Evolutionary conservation across 2,888 invertebrate genomes (phyloP).

Genomic region (Callimorpha dominula): DNA sequence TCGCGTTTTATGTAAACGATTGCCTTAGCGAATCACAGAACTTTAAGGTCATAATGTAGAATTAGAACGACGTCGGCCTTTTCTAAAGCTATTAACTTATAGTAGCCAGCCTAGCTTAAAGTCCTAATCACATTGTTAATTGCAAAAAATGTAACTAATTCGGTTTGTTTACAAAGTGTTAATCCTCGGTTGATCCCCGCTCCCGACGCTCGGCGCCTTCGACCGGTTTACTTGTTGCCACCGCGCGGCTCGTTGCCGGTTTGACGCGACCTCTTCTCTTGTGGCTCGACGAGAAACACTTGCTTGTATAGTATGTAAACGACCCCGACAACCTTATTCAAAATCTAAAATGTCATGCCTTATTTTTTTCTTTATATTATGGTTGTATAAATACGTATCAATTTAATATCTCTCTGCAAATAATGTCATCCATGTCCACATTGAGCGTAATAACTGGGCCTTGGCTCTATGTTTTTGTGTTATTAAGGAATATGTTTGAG

Average conservation of each 20-base stretch:
- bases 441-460: constrained; percentile 53
- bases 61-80: background rate
- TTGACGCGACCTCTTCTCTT: constrained; percentile 84
- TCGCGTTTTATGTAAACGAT: constrained; percentile 24
- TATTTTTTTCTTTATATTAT: constrained; percentile 31
- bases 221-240: constrained; percentile 83
- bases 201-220: constrained; percentile 78
- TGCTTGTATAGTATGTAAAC: constrained; percentile 80
- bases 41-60: constrained; percentile 4
- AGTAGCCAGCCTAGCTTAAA: constrained; percentile 45
- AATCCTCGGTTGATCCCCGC: constrained; percentile 73
- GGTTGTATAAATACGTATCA: constrained; percentile 13
- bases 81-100: constrained; percentile 19
- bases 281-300: constrained; percentile 76
- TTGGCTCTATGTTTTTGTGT: constrained; percentile 66
- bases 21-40: background rate
- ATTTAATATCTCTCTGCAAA: background rate
- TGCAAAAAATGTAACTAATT: constrained; percentile 71
- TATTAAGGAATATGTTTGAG: constrained; percentile 54
- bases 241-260: constrained; percentile 79
- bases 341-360: constrained; percentile 56
- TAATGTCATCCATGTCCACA: constrained; percentile 5
- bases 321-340: constrained; percentile 73
- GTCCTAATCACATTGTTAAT: constrained; percentile 40
- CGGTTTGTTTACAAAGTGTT: constrained; percentile 85